Evolutionary conservation across 1,140 invertebrate species (phyloP), one percentile per base, ranked within the genome.

Genomic region (Berghia stephanieae): DNA sequence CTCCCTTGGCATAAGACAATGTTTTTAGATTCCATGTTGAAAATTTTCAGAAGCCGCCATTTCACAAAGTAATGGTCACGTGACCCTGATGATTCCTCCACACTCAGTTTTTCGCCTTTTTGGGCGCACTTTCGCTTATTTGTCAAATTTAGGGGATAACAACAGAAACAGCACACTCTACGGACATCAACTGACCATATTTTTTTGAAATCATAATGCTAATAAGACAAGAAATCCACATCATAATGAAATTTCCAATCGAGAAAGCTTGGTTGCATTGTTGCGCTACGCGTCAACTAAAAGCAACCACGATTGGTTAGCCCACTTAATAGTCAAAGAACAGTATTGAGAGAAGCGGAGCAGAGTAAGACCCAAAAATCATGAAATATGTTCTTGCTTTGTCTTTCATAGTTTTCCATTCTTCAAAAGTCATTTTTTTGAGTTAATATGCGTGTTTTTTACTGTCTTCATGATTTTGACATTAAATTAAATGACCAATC

Each of bases 11-110:
- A 21, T 70, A 38, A 52, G 5, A 60, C 68, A 36, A 86, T 80
- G 80, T 81, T 80, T 85, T 85, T 84, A 83, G 82, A 81, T 81
- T 85, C 86, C 85, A 88, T 87, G 86, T 88, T 89, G 87, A 86
- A 88, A 82, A 86, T 86, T 87, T 88, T 87, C 75, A 84, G 83
- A 88, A 85, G 88, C 88, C 88, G 88, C 88, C 88, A 89, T 89
- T 87, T 89, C 87, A 82, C 76, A 81, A 84, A 84, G 83, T 79
- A 77, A 55, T 79, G 79, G 82, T 88, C 87, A 89, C 88, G 88
- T 88, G 88, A 88, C 83, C 77, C 75, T 78, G 77, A 78, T 81
- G 80, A 81, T 80, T 79, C 80, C 79, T 83, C 80, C 81, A 77
- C 72, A 71, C 71, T 44, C 42, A 77, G n/a, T 74, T 72, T 77